These are phyloP conservation scores for Muntiacus muntjak DNA, from an alignment of 2,113 vertebrate genomes.

Conservation along the genomic window DNA sequence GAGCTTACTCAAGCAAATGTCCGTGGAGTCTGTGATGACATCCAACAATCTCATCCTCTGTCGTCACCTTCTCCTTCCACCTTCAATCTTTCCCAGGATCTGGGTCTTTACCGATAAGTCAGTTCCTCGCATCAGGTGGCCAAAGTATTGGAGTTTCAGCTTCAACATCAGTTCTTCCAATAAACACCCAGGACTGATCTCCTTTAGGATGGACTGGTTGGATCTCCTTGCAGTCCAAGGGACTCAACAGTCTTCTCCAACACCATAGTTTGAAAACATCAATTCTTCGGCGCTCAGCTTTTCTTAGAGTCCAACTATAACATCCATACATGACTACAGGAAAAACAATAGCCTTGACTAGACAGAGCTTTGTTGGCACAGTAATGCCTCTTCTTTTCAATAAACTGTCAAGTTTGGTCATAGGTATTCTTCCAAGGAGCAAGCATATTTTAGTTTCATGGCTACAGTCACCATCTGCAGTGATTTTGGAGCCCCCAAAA, in stretches of 20 bases:
- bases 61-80: accelerated
- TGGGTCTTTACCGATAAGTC: not conserved
- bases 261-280: not conserved
- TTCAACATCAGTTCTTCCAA: not conserved
- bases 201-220: not conserved
- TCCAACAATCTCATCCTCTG: not conserved
- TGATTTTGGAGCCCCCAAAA: not conserved
- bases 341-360: not conserved
- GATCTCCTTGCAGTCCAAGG: not conserved
- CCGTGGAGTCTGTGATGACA: not conserved
- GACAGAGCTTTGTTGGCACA: not conserved
- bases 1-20: not conserved
- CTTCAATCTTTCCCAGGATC: not conserved
- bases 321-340: accelerated
- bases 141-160: not conserved
- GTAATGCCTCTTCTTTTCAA: not conserved
- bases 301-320: not conserved
- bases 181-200: not conserved
- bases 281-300: accelerated
- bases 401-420: not conserved
- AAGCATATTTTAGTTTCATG: not conserved
- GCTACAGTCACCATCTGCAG: not conserved
- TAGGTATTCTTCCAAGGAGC: not conserved
- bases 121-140: accelerated
- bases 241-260: not conserved